A percentile compares a stretch with the other conserved stretches of the same genome.
Conservation (phyloP, 2,888 invertebrate species). For the Kryphioiulus occultus region DNA sequence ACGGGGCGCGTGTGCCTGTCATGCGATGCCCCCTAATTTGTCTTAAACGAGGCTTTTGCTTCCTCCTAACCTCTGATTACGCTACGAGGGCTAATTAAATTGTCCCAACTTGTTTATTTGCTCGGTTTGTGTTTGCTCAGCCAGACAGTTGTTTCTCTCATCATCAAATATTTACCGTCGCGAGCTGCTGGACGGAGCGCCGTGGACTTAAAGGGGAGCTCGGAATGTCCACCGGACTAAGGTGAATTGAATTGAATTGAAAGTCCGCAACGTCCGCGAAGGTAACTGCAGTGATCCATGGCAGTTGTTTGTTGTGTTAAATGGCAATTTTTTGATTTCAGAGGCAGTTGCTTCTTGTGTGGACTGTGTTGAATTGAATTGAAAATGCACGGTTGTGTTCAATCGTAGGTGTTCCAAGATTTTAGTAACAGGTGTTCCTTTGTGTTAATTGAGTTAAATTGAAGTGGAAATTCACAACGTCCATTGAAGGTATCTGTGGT, state of each 20-base stretch:
- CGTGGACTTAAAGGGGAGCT: neutral
- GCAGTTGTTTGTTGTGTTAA: too few relatives aligned
- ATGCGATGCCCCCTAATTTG: conserved; percentile 16
- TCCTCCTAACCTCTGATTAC: conserved; percentile 23
- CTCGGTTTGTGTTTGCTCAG: neutral
- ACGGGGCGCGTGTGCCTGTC: conserved; percentile 12
- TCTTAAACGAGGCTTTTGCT: conserved; percentile 23
- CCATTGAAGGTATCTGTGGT: too few relatives aligned
- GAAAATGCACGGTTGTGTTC: too few relatives aligned
- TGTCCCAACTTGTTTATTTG: conserved; percentile 20
- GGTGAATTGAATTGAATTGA: neutral
- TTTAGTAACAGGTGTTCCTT: too few relatives aligned
- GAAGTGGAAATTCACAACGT: too few relatives aligned
- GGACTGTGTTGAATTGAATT: too few relatives aligned
- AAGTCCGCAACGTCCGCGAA: neutral
- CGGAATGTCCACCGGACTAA: neutral
- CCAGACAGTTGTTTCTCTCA: conserved; percentile 15
- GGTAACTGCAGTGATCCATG: too few relatives aligned
- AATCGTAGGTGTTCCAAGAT: too few relatives aligned
- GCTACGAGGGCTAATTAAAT: conserved; percentile 12
- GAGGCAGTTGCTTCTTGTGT: too few relatives aligned
- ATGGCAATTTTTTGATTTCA: too few relatives aligned
- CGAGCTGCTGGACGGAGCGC: neutral
- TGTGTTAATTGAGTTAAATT: too few relatives aligned
- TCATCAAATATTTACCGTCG: conserved; percentile 6